Conservation (phyloP, 2,797 vertebrate species). For the Onychomys leucogaster region DNA sequence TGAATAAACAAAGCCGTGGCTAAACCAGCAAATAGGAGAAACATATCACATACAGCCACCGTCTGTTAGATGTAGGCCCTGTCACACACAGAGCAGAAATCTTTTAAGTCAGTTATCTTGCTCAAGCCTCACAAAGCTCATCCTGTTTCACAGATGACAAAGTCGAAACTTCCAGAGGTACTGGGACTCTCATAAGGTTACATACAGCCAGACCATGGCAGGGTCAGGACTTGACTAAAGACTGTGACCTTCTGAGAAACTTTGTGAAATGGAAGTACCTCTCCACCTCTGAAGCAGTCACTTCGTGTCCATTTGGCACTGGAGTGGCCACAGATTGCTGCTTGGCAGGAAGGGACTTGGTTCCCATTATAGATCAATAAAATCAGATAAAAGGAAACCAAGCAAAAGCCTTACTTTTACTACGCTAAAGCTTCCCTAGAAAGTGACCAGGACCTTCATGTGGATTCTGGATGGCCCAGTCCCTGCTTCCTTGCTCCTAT, state of each 20-base stretch:
- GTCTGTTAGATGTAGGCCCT: background rate
- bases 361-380: background rate
- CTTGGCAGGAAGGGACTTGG: background rate
- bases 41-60: background rate
- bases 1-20: background rate
- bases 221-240: background rate
- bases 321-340: background rate
- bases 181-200: background rate
- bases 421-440: background rate
- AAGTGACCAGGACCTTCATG: background rate
- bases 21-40: rapidly evolving
- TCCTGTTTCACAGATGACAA: background rate
- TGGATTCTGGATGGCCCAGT: background rate
- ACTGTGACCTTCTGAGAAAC: background rate
- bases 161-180: background rate
- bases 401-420: conserved; percentile 8
- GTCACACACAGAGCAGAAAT: rapidly evolving
- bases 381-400: background rate
- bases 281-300: background rate
- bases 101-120: background rate
- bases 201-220: background rate
- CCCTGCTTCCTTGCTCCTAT: background rate
- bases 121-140: background rate
- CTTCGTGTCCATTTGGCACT: background rate
- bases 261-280: background rate